These are phyloP conservation scores for Eretmocerus hayati DNA, from an alignment of 2,888 invertebrate genomes.

Conservation along the genomic window DNA sequence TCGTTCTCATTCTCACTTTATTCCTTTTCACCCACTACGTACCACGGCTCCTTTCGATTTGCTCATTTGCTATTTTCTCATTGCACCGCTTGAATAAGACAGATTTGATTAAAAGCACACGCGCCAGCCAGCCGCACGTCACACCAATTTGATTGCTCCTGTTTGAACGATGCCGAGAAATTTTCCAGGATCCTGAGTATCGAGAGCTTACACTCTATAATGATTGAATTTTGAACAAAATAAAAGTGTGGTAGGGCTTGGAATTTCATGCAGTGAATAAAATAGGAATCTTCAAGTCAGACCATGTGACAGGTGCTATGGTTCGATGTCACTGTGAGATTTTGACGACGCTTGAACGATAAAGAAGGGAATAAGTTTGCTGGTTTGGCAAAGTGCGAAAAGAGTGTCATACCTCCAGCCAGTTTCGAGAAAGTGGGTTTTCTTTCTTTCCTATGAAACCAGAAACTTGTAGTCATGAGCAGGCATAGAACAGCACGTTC, in stretches of 20 bases:
- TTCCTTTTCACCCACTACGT: not conserved
- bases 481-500: constrained; percentile 25
- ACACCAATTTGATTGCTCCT: too few species aligned
- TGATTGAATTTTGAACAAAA: too few species aligned
- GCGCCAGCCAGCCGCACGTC: too few species aligned
- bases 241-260: too few species aligned
- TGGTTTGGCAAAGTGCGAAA: not conserved
- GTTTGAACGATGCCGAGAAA: too few species aligned
- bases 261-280: too few species aligned
- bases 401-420: constrained; percentile 10
- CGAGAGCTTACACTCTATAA: too few species aligned
- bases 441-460: constrained; percentile 5
- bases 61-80: too few species aligned
- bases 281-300: too few species aligned
- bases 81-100: not conserved
- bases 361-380: not conserved
- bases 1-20: not conserved
- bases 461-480: constrained; percentile 13
- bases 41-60: too few species aligned
- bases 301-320: too few species aligned
- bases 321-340: not conserved
- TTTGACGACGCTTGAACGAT: not conserved
- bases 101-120: not conserved
- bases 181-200: too few species aligned
- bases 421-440: constrained; percentile 4